A percentile compares a stretch with the other conserved stretches of the same genome.
Evolutionary conservation across 2,888 invertebrate genomes (phyloP).

Genomic region (Hyposoter dolosus): DNA sequence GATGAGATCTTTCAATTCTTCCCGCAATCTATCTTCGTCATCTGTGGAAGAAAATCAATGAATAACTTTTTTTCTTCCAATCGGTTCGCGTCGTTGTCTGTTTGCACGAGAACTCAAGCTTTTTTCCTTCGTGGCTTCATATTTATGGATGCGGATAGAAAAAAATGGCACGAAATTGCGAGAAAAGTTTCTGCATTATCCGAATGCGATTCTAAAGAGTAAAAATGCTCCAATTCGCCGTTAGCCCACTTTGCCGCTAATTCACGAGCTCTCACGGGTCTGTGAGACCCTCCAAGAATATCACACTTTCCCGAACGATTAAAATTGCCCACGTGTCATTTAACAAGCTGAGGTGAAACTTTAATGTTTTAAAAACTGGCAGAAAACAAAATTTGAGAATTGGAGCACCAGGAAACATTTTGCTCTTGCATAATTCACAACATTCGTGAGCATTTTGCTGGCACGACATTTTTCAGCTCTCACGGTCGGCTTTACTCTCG

Average conservation of each 20-base stretch:
- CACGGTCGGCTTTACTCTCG: background rate
- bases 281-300: background rate
- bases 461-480: background rate
- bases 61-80: background rate
- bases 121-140: background rate
- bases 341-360: background rate
- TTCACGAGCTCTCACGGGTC: background rate
- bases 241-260: background rate
- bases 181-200: background rate
- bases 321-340: background rate
- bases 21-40: slow-evolving; percentile 93
- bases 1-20: slow-evolving; percentile 96
- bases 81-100: background rate
- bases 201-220: background rate
- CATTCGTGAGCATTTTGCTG: background rate
- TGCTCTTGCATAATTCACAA: background rate
- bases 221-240: background rate
- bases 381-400: background rate
- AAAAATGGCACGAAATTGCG: background rate
- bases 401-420: background rate
- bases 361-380: background rate
- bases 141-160: background rate
- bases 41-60: slow-evolving; percentile 85
- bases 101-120: background rate
- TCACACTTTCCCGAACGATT: background rate